Evolutionary conservation across 2,113 vertebrate species (phyloP).

Genomic region (Corythaeola cristata): DNA sequence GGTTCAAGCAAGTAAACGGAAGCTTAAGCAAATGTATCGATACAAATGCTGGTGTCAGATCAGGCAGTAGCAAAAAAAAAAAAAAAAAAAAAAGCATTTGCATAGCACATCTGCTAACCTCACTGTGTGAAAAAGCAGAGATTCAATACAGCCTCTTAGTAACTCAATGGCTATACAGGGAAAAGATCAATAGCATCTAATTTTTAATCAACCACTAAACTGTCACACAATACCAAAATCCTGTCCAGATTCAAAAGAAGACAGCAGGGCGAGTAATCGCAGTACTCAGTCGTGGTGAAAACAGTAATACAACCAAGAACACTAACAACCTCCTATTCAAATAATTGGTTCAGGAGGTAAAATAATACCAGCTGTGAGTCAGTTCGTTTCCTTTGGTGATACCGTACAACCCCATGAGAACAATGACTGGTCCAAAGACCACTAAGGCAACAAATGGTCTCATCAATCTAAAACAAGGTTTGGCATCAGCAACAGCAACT

Average conservation of each 20-base stretch:
- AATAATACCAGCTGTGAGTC: neutral
- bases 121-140: neutral
- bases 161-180: neutral
- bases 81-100: neutral
- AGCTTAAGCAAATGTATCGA: neutral
- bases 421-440: neutral
- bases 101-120: neutral
- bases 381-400: neutral
- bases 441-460: neutral
- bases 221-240: neutral
- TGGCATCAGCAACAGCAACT: neutral
- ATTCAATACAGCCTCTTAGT: neutral
- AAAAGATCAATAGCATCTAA: neutral
- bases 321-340: neutral
- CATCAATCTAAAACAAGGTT: neutral
- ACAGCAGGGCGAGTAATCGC: rapidly evolving
- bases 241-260: neutral
- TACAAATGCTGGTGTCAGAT: neutral
- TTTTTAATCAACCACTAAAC: neutral
- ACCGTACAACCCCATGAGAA: neutral
- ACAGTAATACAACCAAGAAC: neutral
- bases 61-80: neutral
- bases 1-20: neutral
- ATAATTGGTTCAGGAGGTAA: neutral
- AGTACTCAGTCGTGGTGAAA: neutral